Conservation (phyloP, 1,140 invertebrate species). For the Trichomalopsis sarcophagae region DNA sequence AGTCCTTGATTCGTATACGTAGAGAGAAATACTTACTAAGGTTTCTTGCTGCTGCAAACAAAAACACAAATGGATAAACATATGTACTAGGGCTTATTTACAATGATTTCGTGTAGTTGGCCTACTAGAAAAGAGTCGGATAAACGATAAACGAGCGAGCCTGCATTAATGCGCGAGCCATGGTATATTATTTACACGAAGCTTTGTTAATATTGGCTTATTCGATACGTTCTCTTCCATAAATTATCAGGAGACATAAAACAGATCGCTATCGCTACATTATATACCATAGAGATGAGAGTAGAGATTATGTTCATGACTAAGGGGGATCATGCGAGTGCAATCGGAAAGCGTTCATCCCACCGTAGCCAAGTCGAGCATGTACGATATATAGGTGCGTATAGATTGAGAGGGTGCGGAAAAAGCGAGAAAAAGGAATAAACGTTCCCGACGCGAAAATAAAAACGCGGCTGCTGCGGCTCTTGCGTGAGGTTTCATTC, state of each 20-base stretch:
- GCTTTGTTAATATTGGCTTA: not conserved
- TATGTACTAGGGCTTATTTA: not conserved
- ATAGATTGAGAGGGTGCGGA: no score
- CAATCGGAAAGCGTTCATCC: not conserved
- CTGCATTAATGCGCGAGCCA: not conserved
- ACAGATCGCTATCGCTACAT: not conserved
- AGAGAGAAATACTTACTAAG: conserved; percentile 80
- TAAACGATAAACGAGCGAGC: not conserved
- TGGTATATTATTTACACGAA: not conserved
- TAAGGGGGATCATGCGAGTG: not conserved
- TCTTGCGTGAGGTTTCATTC: conserved; percentile 14
- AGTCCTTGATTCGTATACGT: conserved; percentile 40
- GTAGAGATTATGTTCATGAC: not conserved
- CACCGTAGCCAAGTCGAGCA: no score
- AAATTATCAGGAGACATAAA: not conserved
- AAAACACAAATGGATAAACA: conserved; percentile 68
- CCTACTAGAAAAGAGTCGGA: not conserved
- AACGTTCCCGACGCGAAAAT: not conserved
- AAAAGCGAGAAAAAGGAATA: no score
- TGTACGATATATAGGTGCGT: no score
- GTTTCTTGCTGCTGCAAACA: conserved; percentile 84
- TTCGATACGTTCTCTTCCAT: not conserved
- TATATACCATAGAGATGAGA: not conserved
- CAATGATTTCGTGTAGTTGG: not conserved
- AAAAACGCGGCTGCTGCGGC: not conserved